Percentiles rank a stretch among this genome's conserved stretches.
Evolutionary conservation across 2,888 invertebrate genomes (phyloP).

Genomic region (Sympetrum striolatum): DNA sequence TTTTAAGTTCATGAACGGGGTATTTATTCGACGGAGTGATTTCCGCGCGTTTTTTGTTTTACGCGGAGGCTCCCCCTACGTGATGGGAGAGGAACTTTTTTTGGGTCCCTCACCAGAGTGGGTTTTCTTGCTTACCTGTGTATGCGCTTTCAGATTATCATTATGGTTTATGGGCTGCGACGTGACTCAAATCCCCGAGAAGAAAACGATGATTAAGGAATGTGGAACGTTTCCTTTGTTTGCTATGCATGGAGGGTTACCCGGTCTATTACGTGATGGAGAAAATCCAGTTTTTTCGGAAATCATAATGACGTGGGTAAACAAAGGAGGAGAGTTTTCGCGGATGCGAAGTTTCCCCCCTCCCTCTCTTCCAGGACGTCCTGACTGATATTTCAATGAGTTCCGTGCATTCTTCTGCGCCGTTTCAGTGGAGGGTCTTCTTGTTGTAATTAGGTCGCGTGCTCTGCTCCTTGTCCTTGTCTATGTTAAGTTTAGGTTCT

Average conservation of each 20-base stretch:
- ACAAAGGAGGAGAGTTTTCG: no score
- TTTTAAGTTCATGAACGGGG: neutral
- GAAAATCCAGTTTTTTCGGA: neutral
- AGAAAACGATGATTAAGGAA: slow-evolving; percentile 23
- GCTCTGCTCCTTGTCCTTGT: no score
- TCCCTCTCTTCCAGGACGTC: no score
- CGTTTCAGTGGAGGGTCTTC: no score
- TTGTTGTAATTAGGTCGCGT: no score
- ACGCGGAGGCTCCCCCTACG: neutral
- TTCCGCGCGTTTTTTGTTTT: neutral
- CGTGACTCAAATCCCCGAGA: slow-evolving; percentile 24
- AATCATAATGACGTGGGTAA: no score
- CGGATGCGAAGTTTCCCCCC: no score
- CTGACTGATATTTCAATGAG: no score
- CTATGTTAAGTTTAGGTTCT: no score
- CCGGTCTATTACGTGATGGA: neutral
- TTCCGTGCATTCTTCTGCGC: no score
- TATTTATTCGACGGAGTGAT: neutral
- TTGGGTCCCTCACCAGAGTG: neutral
- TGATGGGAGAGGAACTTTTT: neutral
- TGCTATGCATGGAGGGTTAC: neutral
- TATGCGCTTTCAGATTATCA: slow-evolving; percentile 3
- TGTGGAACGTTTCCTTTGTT: neutral
- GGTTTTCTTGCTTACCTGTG: slow-evolving; percentile 31
- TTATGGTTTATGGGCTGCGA: neutral